Base-by-base conservation (phyloP, 1,140 invertebrate species). In the Drosophila suzukii region DNA sequence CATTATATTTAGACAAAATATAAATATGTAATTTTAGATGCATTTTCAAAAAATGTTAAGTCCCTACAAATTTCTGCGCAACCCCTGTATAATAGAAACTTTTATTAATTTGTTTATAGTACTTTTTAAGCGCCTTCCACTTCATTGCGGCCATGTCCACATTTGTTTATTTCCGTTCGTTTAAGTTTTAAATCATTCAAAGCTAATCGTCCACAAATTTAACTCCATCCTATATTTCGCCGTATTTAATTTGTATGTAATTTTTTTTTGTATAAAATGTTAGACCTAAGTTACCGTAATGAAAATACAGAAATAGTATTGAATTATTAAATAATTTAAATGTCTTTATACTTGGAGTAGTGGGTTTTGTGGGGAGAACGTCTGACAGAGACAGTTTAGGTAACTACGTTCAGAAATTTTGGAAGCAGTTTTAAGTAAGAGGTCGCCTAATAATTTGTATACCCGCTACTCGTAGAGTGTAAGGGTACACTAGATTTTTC, bases 181-280 rank as follows among this genome's bases (percentile, higher is more conserved):
- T 59, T 59, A 36, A 49, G 57, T 59, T 59, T 59, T 59, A 59
- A 59, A 38, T 15, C 12, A 53, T 49, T 11, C 17, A 15, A 34
- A 41, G n/a, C 10, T 15, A 59, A 27, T 47, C 27, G 57, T 49
- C 32, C 32, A 59, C 34, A 38, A 41, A 15, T n/a, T 15, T 27
- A 59, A 36, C 10, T 13, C 38, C 24, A 12, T 46, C 11, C 27
- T 32, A 30, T 15, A n/a, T 17, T 17, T 15, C n/a, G 41, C 56
- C 43, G 27, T 44, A 58, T 30, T 47, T 47, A 4, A 59, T 46
- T 47, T 47, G 39, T 34, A 15, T 44, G 43, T 59, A 59, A 59
- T 12, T 47, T 46, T 34, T 46, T 58, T 44, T 47, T 58, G 27
- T 58, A 46, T 11, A 44, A 46, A 59, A 24, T 59, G 43, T 59